Evolutionary conservation across 2,113 vertebrate species (phyloP).

Genomic region (Caretta caretta): DNA sequence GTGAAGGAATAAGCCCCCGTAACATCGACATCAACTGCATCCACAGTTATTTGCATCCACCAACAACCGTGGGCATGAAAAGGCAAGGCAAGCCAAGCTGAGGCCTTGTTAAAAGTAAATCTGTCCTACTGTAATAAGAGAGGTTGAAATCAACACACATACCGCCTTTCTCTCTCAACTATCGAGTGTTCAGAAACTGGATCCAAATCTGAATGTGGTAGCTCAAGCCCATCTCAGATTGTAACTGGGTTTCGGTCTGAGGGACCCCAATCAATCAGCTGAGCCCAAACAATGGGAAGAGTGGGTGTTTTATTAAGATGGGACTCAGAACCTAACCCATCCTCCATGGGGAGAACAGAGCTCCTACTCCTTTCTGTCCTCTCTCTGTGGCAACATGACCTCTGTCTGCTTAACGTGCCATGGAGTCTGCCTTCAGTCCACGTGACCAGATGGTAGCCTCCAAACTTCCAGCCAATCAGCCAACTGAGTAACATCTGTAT

Average conservation of each 20-base stretch:
- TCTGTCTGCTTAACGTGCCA: background rate
- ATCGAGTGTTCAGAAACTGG: background rate
- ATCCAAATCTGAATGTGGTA: background rate
- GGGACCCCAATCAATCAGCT: background rate
- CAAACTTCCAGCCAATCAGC: background rate
- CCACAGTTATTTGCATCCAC: too few relatives aligned
- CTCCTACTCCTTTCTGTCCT: background rate
- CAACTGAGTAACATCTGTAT: background rate
- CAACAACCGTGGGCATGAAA: too few relatives aligned
- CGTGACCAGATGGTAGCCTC: background rate
- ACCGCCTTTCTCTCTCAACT: background rate
- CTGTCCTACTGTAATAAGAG: background rate
- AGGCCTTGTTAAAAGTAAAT: background rate
- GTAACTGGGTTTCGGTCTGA: background rate
- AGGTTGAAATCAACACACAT: background rate
- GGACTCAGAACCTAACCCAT: background rate
- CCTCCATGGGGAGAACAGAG: background rate
- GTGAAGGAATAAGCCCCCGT: too few relatives aligned
- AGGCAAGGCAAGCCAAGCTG: too few relatives aligned
- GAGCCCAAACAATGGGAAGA: background rate
- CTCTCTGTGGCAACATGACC: background rate
- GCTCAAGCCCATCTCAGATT: background rate
- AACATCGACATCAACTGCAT: too few relatives aligned
- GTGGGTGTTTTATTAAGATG: fast-evolving
- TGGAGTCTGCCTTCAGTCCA: background rate